phyloP scores from a whole-genome alignment of 2,797 vertebrate species.

The Xerus rutilus region DNA sequence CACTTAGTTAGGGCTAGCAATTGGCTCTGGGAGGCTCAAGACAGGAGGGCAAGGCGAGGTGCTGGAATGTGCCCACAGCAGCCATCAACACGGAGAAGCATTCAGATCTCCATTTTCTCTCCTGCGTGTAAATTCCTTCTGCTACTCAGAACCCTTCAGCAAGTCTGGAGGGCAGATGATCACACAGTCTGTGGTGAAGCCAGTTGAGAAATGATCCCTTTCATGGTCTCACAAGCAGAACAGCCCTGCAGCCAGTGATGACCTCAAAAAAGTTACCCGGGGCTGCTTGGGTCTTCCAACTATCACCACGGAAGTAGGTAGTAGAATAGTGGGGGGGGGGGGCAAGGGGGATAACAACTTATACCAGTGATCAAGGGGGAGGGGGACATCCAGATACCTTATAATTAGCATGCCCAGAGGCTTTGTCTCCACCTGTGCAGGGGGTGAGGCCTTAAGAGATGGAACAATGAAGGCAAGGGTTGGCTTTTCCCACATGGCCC shows the following conservation, averaged over 20 bases:
- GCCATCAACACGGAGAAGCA: background rate
- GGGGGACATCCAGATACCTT: background rate
- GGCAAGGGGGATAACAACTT: background rate
- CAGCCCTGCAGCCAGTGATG: background rate
- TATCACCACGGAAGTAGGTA: rapidly evolving
- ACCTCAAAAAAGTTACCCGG: background rate
- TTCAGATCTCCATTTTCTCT: background rate
- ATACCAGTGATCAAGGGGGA: background rate
- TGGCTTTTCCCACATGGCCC: background rate
- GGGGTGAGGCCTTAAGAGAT: too few species aligned
- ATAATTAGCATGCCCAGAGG: background rate
- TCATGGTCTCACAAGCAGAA: background rate
- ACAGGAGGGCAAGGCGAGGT: background rate
- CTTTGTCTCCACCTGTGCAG: background rate
- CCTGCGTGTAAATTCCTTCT: background rate
- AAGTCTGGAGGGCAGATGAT: background rate
- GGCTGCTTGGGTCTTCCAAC: background rate
- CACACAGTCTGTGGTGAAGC: too few species aligned
- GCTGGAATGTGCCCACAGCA: background rate
- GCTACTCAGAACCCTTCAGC: background rate
- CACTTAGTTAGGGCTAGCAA: background rate
- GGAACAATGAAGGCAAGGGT: background rate
- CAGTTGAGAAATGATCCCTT: background rate
- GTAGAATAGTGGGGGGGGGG: background rate
- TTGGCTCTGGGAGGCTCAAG: background rate